phyloP scores from a whole-genome alignment of 1,140 invertebrate species.

The Nomia melanderi region DNA sequence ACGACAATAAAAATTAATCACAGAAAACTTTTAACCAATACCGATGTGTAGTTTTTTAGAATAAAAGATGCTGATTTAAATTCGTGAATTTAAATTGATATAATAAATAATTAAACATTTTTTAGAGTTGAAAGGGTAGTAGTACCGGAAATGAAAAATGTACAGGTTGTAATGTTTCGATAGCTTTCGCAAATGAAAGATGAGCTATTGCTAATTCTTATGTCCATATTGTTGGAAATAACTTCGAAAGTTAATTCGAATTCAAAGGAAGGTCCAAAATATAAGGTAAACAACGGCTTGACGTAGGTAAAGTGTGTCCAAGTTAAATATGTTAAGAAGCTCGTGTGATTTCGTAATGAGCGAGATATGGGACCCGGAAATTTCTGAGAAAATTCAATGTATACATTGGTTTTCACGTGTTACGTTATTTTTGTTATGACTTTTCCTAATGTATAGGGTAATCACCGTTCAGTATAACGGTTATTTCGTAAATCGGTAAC shows the following conservation, averaged over 20 bases:
- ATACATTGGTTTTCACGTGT: not conserved
- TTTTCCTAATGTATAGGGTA: not conserved
- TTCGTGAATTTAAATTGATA: too few species aligned
- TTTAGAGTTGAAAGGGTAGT: too few species aligned
- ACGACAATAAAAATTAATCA: too few species aligned
- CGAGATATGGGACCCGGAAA: not conserved
- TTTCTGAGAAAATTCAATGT: not conserved
- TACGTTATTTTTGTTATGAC: not conserved
- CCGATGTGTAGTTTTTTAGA: too few species aligned
- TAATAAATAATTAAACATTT: too few species aligned
- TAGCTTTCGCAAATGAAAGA: not conserved
- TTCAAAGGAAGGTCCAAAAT: not conserved
- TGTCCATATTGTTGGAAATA: too few species aligned
- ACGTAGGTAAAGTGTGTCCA: not conserved
- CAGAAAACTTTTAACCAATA: too few species aligned
- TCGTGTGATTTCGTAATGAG: not conserved
- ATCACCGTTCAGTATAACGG: not conserved
- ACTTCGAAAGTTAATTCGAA: too few species aligned
- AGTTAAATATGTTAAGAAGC: slow-evolving; percentile 1
- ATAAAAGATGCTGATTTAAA: too few species aligned
- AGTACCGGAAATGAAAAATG: not conserved
- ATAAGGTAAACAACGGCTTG: not conserved
- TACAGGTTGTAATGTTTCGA: not conserved
- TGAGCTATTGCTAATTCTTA: not conserved
- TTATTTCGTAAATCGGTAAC: not conserved